Percentiles rank a stretch among this genome's conserved stretches.
These are phyloP conservation scores for Rhinoderma darwinii DNA, from an alignment of 2,113 vertebrate genomes.

Conservation along the genomic window DNA sequence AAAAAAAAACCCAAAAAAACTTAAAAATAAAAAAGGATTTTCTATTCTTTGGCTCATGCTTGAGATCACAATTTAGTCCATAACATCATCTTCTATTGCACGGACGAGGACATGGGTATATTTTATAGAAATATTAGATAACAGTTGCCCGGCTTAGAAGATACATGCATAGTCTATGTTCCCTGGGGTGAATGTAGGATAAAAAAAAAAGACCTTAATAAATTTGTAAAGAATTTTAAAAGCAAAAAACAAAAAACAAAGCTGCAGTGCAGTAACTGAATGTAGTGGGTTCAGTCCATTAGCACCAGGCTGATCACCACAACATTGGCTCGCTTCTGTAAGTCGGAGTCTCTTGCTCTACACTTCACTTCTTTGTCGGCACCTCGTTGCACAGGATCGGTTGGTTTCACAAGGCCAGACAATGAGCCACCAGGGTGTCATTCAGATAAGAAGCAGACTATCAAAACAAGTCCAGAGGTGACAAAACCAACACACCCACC, in stretches of 20 bases:
- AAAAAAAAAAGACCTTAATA: not conserved
- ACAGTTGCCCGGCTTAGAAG: not conserved
- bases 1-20: too few species aligned
- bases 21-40: not conserved
- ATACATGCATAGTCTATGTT: not conserved
- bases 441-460: not conserved
- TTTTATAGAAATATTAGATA: not conserved
- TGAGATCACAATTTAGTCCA: not conserved
- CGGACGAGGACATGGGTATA: not conserved
- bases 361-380: conserved; percentile 13
- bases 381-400: not conserved
- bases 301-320: conserved; percentile 13
- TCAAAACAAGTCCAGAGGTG: conserved; percentile 23
- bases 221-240: not conserved
- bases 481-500: conserved; percentile 31
- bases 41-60: not conserved
- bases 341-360: not conserved
- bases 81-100: not conserved
- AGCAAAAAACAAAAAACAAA: not conserved
- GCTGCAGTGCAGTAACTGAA: not conserved
- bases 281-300: not conserved
- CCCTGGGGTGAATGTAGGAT: not conserved
- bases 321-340: not conserved
- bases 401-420: conserved; percentile 9
- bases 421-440: conserved; percentile 19